Percentiles rank a stretch among this genome's conserved stretches.
Evolutionary conservation across 1,140 invertebrate genomes (phyloP).

Genomic region (Aricia agestis): DNA sequence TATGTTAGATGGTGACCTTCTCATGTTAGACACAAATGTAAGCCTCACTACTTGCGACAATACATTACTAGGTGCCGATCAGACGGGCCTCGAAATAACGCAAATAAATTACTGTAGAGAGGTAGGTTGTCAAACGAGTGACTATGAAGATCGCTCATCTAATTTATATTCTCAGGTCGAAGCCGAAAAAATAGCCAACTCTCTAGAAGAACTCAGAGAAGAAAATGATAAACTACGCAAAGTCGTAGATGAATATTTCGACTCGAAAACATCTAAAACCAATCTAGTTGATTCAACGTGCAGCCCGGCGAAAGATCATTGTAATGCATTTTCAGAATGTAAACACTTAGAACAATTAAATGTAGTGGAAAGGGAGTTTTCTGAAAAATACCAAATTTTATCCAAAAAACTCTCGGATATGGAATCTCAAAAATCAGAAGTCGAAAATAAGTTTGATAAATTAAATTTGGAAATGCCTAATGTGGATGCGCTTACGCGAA

Average conservation of each 20-base stretch:
- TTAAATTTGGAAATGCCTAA: constrained; percentile 43
- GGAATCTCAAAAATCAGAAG: constrained; percentile 38
- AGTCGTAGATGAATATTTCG: constrained; percentile 35
- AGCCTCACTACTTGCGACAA: constrained; percentile 57
- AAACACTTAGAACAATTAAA: constrained; percentile 28
- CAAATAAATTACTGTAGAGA: constrained; percentile 45
- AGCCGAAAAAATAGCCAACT: constrained; percentile 28
- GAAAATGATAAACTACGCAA: constrained; percentile 50
- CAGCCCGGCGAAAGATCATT: not conserved
- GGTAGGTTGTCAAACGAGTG: constrained; percentile 43
- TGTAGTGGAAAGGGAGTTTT: constrained; percentile 24
- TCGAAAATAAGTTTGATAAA: constrained; percentile 49
- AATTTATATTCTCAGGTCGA: constrained; percentile 34
- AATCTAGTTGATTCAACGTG: not conserved
- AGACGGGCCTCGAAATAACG: constrained; percentile 56
- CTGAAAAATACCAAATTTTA: constrained; percentile 37
- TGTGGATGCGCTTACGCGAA: constrained; percentile 42
- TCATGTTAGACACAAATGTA: constrained; percentile 67
- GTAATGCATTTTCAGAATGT: constrained; percentile 23
- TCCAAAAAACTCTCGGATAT: constrained; percentile 38
- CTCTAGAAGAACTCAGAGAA: constrained; percentile 38
- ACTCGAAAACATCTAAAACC: constrained; percentile 23
- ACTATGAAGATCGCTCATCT: constrained; percentile 27
- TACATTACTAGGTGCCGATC: constrained; percentile 49
- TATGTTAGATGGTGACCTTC: constrained; percentile 58